Evolutionary conservation across 1,140 invertebrate genomes (phyloP), one percentile per base, ranked within the genome.

Genomic region (Tetraneura akinire): DNA sequence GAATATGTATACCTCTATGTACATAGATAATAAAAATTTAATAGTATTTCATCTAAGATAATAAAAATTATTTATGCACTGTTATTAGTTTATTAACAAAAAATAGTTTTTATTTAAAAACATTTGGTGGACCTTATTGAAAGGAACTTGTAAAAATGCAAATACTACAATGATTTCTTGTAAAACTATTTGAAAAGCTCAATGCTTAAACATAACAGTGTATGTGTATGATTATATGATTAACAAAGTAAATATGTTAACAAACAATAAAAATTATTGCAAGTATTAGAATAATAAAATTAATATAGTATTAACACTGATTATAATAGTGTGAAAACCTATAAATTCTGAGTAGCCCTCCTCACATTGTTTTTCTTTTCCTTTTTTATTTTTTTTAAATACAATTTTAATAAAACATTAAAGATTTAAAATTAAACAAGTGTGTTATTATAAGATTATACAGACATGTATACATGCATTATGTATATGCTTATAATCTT

Each of bases 241-340:
- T 51, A 73, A 73, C 26, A 32, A 51, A 53, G 47, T 73, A 32
- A 51, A 37, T 37, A 37, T 11, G 47, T 51, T 53, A 47, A 32
- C 18, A n/a, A 29, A 53, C 23, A 73, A n/a, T n/a, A 53, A 51
- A 29, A 73, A 14, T 74, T 49, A 49, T 74, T 74, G 71, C 71
- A 37, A 55, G 26, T 74, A 42, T 55, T n/a, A 21, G 10, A 55
- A 74, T n/a, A 18, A 55, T 53, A 55, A 55, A 74, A 74, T 70
- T 68, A 68, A 68, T 16, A 49, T 23, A 26, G 8, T 26, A 70
- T 26, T 70, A 49, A 70, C 42, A 45, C 37, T n/a, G 42, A 68
- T 68, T 21, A 47, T 47, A 45, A 45, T 45, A 1, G 64, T 68
- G 42, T 49, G n/a, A n/a, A n/a, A n/a, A n/a, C n/a, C n/a, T 18